Percentiles rank a stretch among this genome's conserved stretches.
phyloP scores from a whole-genome alignment of 2,888 invertebrate genomes.

The Hipparchia sbordonii region DNA sequence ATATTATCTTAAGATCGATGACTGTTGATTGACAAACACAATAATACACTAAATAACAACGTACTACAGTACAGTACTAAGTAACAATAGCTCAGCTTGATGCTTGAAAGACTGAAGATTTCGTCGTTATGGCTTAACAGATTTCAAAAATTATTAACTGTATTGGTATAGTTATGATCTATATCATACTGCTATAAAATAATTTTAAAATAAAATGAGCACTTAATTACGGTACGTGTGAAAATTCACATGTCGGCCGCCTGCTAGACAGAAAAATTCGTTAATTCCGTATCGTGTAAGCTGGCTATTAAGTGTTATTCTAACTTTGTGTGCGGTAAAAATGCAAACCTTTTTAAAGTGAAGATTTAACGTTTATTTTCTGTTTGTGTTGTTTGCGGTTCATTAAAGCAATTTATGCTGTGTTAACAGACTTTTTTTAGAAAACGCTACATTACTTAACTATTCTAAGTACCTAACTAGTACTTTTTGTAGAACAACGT shows the following conservation, averaged over 20 bases:
- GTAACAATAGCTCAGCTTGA: too few relatives aligned
- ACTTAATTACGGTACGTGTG: neutral
- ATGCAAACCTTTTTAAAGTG: constrained; percentile 20
- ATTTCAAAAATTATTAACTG: too few relatives aligned
- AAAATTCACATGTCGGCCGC: constrained; percentile 4
- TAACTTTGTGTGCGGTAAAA: constrained; percentile 20
- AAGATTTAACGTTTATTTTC: constrained; percentile 19
- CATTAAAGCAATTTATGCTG: constrained; percentile 18
- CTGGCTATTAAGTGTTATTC: constrained; percentile 14
- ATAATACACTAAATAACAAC: too few relatives aligned
- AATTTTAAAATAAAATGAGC: neutral
- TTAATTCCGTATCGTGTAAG: constrained; percentile 17
- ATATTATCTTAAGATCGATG: too few relatives aligned
- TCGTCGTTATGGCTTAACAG: too few relatives aligned
- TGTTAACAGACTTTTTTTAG: constrained; percentile 1
- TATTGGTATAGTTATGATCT: too few relatives aligned
- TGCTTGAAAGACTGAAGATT: too few relatives aligned
- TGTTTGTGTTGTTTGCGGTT: constrained; percentile 19
- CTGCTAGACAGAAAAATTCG: neutral
- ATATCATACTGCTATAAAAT: neutral
- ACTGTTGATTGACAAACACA: too few relatives aligned
- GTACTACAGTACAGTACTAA: too few relatives aligned
- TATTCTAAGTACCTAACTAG: neutral
- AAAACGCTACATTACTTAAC: neutral
- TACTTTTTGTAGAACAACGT: neutral